Conservation (phyloP, 1,140 invertebrate genomes). For the Agrypnia vestita region DNA sequence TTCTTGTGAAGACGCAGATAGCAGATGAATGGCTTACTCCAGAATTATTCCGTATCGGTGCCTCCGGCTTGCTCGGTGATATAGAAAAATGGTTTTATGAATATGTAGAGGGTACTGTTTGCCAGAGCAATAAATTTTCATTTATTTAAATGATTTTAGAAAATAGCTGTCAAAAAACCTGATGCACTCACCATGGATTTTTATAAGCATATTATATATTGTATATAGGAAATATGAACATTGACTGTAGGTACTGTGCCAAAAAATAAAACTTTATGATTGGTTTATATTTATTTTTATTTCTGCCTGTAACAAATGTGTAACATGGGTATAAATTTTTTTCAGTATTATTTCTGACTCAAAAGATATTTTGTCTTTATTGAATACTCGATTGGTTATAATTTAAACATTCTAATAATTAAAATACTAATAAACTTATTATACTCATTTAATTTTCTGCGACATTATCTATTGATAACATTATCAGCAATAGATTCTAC, state of each 20-base stretch:
- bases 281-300: background rate
- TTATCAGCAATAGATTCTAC: no score
- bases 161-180: no score
- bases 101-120: slow-evolving; percentile 61
- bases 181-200: no score
- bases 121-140: slow-evolving; percentile 31
- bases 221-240: background rate
- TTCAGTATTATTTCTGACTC: no score
- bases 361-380: no score
- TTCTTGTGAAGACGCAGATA: slow-evolving; percentile 88
- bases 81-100: slow-evolving; percentile 81
- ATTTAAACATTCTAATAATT: no score
- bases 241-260: background rate
- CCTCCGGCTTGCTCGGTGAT: slow-evolving; percentile 89
- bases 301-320: no score
- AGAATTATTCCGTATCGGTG: slow-evolving; percentile 93
- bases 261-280: background rate
- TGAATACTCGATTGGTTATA: no score
- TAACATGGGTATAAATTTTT: no score
- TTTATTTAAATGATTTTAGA: slow-evolving; percentile 25
- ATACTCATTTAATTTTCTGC: no score
- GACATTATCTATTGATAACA: no score
- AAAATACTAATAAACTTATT: no score
- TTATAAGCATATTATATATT: background rate
- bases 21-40: slow-evolving; percentile 91